Evolutionary conservation across 1,140 invertebrate species (phyloP), one percentile per base, ranked within the genome.

Genomic region (Gonatopus flavifemur): DNA sequence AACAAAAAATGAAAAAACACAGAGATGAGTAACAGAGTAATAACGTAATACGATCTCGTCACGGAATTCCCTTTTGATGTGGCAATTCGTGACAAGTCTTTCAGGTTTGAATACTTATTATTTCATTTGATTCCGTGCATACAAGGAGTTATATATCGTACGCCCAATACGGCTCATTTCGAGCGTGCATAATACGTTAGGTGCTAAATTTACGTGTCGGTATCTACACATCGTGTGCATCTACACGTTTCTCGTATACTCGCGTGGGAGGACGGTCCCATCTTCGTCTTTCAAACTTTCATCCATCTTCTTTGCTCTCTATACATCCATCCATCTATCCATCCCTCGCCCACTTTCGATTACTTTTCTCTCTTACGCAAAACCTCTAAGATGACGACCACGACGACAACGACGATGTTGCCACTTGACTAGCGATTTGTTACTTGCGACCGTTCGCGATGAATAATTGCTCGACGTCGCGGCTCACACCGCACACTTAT

Each of bases 391-490:
- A n/a, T n/a, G n/a, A n/a, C n/a, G n/a, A n/a, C n/a, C n/a, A n/a
- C n/a, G n/a, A n/a, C n/a, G 57, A 59, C 59, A 60, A 67, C 63
- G 67, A 64, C 68, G 64, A 55, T 72, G 72, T 74, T 74, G 64
- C 69, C 72, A 76, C 68, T 75, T 74, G 72, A 76, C 69, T 74
- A 70, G 70, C 72, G 67, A 77, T 77, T 77, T 77, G 74, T 77
- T 77, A 74, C 66, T 58, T 62, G 69, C 72, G 66, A 71, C 64
- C 67, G 67, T 67, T 70, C 65, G 67, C 67, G 67, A 77, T 77
- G 72, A 77, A 71, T 77, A 76, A 77, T 75, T 66, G 61, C 63
- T 50, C 20, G 56, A 48, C 51, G 54, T 62, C 25, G 25, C 25
- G 25, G 25, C 25, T n/a, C 57, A 61, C 57, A 40, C 45, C 37